Conservation (phyloP, 2,797 vertebrate genomes). For the Alectoris magna region DNA sequence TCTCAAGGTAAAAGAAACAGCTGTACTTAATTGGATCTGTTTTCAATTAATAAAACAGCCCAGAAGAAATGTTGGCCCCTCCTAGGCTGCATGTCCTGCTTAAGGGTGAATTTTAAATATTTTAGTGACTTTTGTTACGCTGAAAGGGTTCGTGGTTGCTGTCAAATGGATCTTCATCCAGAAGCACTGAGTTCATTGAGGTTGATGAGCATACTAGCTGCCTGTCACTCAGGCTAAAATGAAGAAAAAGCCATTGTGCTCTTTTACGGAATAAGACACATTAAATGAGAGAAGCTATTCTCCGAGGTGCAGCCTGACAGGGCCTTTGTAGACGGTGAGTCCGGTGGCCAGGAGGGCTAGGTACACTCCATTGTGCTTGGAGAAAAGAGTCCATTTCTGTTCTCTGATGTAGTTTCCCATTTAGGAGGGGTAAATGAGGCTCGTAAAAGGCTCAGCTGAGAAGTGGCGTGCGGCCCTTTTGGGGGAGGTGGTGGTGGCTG, state of each 20-base stretch:
- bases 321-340: background rate
- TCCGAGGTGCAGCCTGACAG: background rate
- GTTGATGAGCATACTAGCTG: background rate
- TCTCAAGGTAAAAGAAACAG: background rate
- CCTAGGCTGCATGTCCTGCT: background rate
- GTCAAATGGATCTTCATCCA: background rate
- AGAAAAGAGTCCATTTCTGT: background rate
- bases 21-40: background rate
- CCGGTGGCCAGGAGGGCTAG: background rate
- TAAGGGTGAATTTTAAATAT: background rate
- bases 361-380: accelerated
- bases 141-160: background rate
- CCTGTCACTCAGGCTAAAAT: background rate
- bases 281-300: background rate
- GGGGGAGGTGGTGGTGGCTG: background rate
- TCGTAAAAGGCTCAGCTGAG: background rate
- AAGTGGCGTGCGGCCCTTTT: background rate
- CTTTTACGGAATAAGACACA: background rate
- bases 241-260: background rate
- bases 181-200: background rate
- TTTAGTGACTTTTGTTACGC: background rate
- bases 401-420: background rate
- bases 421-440: background rate
- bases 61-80: background rate
- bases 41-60: background rate